Evolutionary conservation across 2,113 vertebrate genomes (phyloP).

Genomic region (Candoia aspera): DNA sequence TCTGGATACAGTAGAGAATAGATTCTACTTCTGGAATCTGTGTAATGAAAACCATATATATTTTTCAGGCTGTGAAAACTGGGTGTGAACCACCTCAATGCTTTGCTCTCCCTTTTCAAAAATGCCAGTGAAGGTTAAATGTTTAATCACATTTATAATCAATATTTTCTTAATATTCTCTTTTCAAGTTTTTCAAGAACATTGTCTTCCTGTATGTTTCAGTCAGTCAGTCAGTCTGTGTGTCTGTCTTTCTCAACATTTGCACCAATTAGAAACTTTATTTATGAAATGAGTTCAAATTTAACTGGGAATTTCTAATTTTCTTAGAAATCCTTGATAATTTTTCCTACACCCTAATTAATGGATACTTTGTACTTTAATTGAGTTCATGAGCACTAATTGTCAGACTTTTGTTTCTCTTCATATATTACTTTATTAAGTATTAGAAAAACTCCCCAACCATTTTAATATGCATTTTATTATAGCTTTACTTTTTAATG

Average conservation of each 20-base stretch:
- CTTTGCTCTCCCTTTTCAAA: no score
- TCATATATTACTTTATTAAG: conserved; percentile 21
- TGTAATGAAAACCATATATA: background rate
- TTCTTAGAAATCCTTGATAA: background rate
- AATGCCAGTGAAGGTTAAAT: no score
- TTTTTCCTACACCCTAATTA: rapidly evolving
- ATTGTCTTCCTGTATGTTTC: no score
- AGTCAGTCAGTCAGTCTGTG: no score
- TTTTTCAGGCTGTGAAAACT: background rate
- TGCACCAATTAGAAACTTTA: conserved; percentile 37
- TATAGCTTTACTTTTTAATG: background rate
- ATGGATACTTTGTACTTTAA: conserved; percentile 20
- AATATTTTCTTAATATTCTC: background rate
- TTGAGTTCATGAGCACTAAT: background rate
- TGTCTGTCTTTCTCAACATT: background rate
- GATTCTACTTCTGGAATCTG: background rate
- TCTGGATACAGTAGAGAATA: background rate
- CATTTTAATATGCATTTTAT: background rate
- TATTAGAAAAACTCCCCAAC: background rate
- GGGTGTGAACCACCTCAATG: no score
- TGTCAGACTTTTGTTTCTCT: background rate
- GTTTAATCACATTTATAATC: no score
- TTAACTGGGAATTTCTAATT: conserved; percentile 17
- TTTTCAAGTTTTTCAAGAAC: background rate
- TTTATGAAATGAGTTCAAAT: conserved; percentile 42